phyloP scores from a whole-genome alignment of 2,888 invertebrate species.

The Drosophila neotestacea region DNA sequence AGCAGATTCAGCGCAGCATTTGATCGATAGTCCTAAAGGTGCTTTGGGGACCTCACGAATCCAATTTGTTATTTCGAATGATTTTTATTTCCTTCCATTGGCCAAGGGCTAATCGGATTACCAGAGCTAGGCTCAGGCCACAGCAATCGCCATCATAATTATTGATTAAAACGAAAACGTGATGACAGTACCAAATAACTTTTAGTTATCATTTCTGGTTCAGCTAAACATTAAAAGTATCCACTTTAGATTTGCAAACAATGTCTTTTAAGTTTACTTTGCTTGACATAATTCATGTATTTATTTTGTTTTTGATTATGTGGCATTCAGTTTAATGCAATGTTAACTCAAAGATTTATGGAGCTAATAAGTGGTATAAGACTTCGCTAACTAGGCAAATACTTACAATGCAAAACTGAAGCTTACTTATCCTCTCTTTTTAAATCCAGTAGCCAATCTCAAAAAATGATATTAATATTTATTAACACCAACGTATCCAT shows the following conservation, averaged over 20 bases:
- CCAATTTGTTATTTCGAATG: conserved; percentile 61
- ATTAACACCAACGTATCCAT: too few relatives aligned
- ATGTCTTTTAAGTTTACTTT: not conserved
- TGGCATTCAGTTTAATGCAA: not conserved
- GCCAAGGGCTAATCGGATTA: conserved; percentile 67
- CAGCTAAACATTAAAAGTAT: not conserved
- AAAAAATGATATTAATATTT: too few relatives aligned
- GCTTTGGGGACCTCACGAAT: conserved; percentile 36
- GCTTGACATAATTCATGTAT: conserved; percentile 2
- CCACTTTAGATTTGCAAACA: not conserved
- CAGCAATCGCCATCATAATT: conserved; percentile 39
- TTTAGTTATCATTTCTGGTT: conserved; percentile 8
- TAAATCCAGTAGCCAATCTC: too few relatives aligned
- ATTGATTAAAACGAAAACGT: conserved; percentile 45
- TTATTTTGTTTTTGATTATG: not conserved
- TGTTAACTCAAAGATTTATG: conserved; percentile 1
- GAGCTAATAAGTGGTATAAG: not conserved
- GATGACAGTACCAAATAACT: conserved; percentile 9
- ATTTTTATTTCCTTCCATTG: conserved; percentile 56
- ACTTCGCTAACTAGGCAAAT: not conserved
- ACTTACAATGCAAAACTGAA: not conserved
- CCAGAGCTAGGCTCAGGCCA: not conserved
- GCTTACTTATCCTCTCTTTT: too few relatives aligned
- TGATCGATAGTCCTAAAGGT: conserved; percentile 36
- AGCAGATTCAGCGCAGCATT: not conserved